These are phyloP conservation scores for Ligdia adustata DNA, from an alignment of 2,888 invertebrate species.

Conservation along the genomic window DNA sequence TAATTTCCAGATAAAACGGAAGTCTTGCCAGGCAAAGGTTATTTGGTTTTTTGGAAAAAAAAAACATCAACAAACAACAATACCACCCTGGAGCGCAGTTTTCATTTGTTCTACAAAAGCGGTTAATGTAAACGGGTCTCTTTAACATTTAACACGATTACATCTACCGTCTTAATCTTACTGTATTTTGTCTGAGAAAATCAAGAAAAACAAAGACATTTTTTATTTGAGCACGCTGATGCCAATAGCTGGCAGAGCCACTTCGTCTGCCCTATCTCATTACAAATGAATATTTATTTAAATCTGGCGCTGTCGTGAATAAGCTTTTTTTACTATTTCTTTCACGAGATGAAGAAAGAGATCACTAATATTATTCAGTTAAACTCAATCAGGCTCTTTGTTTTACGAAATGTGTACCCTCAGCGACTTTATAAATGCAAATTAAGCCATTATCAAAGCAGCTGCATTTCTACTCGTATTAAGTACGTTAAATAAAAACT, in stretches of 20 bases:
- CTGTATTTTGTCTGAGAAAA: conserved; percentile 48
- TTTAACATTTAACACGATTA: conserved; percentile 73
- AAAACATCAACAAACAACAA: conserved; percentile 52
- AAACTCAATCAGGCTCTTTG: conserved; percentile 7
- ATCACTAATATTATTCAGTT: conserved; percentile 1
- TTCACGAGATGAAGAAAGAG: conserved; percentile 8
- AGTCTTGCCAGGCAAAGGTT: conserved; percentile 24
- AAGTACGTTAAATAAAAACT: too few species aligned
- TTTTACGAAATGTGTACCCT: neutral
- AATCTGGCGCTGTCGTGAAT: conserved; percentile 11
- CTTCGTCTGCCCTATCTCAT: conserved; percentile 17
- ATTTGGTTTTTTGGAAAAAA: conserved; percentile 46
- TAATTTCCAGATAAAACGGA: conserved; percentile 1
- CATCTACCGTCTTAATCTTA: conserved; percentile 53
- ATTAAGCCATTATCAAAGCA: neutral
- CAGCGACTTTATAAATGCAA: neutral
- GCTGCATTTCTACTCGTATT: too few species aligned
- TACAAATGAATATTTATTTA: conserved; percentile 22
- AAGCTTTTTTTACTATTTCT: conserved; percentile 2
- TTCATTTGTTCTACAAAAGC: conserved; percentile 73
- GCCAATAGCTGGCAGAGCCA: conserved; percentile 19
- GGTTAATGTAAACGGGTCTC: conserved; percentile 69
- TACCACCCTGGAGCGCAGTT: conserved; percentile 62
- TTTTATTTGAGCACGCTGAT: conserved; percentile 17
- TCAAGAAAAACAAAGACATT: conserved; percentile 40